Evolutionary conservation across 2,888 invertebrate genomes (phyloP).

Genomic region (Caenorhabditis doughertyi): DNA sequence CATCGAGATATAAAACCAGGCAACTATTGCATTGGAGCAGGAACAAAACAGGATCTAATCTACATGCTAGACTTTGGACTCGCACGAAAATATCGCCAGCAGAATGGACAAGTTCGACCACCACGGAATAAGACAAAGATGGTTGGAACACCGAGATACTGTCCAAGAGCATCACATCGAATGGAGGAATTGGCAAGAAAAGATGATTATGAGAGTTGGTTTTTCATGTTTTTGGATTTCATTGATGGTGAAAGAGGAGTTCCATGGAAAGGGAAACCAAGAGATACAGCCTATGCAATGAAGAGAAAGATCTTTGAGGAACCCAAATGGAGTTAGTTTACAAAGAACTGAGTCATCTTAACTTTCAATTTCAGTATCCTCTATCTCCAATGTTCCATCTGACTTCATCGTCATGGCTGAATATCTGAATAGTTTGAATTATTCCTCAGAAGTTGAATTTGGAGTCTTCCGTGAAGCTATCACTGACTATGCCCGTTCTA

Average conservation of each 20-base stretch:
- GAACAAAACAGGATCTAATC: conserved; percentile 11
- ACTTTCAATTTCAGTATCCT: conserved; percentile 34
- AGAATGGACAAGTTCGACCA: conserved; percentile 42
- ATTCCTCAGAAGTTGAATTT: conserved; percentile 41
- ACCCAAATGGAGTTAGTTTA: conserved; percentile 49
- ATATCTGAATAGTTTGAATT: conserved; percentile 46
- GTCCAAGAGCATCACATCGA: conserved; percentile 58
- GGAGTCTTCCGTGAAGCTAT: conserved; percentile 53
- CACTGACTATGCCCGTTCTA: conserved; percentile 50
- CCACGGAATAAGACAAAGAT: conserved; percentile 51
- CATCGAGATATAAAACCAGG: conserved; percentile 66
- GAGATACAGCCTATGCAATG: conserved; percentile 34
- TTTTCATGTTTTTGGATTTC: conserved; percentile 54
- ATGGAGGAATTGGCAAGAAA: conserved; percentile 46
- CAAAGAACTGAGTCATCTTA: not conserved
- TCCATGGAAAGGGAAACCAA: conserved; percentile 55
- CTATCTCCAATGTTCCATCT: conserved; percentile 12
- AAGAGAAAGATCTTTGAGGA: conserved; percentile 43
- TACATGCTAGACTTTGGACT: conserved; percentile 63
- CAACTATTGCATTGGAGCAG: conserved; percentile 55
- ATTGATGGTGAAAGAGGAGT: conserved; percentile 41
- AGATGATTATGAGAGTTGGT: conserved; percentile 65
- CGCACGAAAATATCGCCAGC: conserved; percentile 46
- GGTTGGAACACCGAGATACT: conserved; percentile 60
- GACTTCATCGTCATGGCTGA: conserved; percentile 28